phyloP scores from a whole-genome alignment of 2,113 vertebrate genomes.

The Siphamia tubifer region DNA sequence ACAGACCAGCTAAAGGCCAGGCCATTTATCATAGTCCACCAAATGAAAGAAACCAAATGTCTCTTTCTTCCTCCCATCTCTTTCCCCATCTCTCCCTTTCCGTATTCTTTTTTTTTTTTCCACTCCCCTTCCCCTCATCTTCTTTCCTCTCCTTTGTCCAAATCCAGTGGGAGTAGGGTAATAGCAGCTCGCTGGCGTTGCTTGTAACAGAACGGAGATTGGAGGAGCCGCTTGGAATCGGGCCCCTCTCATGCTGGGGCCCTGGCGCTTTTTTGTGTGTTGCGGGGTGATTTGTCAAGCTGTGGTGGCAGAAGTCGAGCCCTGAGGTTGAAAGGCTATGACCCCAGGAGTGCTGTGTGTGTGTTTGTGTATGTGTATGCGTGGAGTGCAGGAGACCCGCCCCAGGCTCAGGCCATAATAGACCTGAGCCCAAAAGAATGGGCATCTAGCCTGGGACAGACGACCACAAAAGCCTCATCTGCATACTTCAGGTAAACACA shows the following conservation, averaged over 20 bases:
- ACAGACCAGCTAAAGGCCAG: conserved; percentile 87
- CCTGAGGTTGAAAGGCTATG: conserved; percentile 98
- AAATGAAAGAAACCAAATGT: conserved; percentile 98
- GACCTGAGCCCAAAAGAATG: conserved; percentile 85
- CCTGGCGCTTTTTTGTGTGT: conserved; percentile 90
- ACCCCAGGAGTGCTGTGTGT: conserved; percentile 89
- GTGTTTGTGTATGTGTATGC: conserved; percentile 30
- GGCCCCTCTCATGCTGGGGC: conserved; percentile 85
- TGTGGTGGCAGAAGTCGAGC: conserved; percentile 98
- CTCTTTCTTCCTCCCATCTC: conserved; percentile 84
- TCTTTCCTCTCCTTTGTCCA: conserved; percentile 84
- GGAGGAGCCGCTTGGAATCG: conserved; percentile 54
- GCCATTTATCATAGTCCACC: conserved; percentile 93
- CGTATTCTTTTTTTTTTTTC: conserved; percentile 28
- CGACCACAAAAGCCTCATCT: conserved; percentile 88
- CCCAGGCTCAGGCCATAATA: conserved; percentile 88
- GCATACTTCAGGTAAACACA: conserved; percentile 98
- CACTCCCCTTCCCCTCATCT: conserved; percentile 47
- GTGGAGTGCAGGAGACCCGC: conserved; percentile 68
- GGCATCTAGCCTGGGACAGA: conserved; percentile 78
- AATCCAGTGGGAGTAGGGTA: conserved; percentile 68
- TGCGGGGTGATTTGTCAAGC: conserved; percentile 93
- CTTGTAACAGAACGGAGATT: conserved; percentile 77
- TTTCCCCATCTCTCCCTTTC: conserved; percentile 52
- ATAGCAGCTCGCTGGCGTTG: conserved; percentile 79